Conservation (phyloP, 2,888 invertebrate species). For the Stenchaetothrips biformis region DNA sequence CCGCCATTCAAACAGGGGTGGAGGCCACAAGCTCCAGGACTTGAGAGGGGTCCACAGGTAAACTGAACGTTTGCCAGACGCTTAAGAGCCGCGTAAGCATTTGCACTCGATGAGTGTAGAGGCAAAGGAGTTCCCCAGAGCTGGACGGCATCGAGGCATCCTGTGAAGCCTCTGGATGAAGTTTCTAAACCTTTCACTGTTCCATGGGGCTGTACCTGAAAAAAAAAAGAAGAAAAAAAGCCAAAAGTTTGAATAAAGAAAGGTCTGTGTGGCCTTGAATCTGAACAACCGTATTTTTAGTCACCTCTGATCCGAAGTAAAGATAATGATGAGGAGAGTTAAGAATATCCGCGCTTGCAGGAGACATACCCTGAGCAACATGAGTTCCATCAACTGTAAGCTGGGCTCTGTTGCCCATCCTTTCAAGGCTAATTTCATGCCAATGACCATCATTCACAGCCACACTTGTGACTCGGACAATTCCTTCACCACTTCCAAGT, state of each 20-base stretch:
- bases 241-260: background rate
- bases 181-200: slow-evolving; percentile 54
- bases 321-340: slow-evolving; percentile 12
- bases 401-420: slow-evolving; percentile 73
- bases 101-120: slow-evolving; percentile 61
- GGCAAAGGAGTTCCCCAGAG: slow-evolving; percentile 73
- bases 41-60: slow-evolving; percentile 57
- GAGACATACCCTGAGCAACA: slow-evolving; percentile 69
- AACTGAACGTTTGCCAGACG: slow-evolving; percentile 67
- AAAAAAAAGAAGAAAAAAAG: slow-evolving; percentile 26
- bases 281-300: background rate
- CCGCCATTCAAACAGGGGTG: slow-evolving; percentile 61
- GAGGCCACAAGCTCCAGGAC: slow-evolving; percentile 66
- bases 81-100: slow-evolving; percentile 59
- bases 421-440: slow-evolving; percentile 75
- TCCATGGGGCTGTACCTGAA: slow-evolving; percentile 42
- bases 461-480: slow-evolving; percentile 70
- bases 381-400: slow-evolving; percentile 72
- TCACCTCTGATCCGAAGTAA: slow-evolving; percentile 16
- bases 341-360: slow-evolving; percentile 74
- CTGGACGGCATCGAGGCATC: slow-evolving; percentile 83
- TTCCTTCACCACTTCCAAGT: slow-evolving; percentile 84
- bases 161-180: slow-evolving; percentile 79
- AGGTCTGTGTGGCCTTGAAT: background rate
- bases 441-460: slow-evolving; percentile 78